These are phyloP conservation scores for Sorex araneus DNA, from an alignment of 2,113 vertebrate species.

Conservation along the genomic window DNA sequence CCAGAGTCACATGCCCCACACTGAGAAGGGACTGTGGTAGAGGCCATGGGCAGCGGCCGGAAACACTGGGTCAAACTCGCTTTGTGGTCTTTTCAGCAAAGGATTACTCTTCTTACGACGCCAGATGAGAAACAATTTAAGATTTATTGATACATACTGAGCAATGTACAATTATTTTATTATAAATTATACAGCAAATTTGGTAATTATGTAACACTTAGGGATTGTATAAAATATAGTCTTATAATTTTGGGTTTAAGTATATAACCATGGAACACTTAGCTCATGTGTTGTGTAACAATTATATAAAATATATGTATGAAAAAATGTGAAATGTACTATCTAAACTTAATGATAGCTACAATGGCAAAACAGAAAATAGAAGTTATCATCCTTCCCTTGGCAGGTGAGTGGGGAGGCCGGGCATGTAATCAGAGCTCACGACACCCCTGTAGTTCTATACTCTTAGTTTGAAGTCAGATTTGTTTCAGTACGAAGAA, in stretches of 20 bases:
- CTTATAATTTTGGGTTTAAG: background rate
- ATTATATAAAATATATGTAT: background rate
- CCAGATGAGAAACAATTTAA: background rate
- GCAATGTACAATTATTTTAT: background rate
- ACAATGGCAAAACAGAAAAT: background rate
- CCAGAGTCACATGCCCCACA: background rate
- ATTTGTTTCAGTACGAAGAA: constrained; percentile 17
- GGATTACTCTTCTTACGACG: background rate
- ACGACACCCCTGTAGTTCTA: background rate
- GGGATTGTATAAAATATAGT: background rate
- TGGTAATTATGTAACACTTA: background rate
- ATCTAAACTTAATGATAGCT: background rate
- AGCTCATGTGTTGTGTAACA: background rate
- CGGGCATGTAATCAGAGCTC: background rate
- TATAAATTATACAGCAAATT: background rate
- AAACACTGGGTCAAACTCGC: constrained; percentile 11
- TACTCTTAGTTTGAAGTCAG: background rate
- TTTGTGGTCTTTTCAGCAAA: constrained; percentile 5
- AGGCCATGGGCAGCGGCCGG: background rate
- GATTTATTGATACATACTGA: background rate
- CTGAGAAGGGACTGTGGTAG: background rate
- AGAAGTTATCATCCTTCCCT: background rate
- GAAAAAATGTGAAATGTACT: background rate
- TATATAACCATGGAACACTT: background rate
- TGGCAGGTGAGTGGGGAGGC: background rate